Base-by-base conservation (phyloP, 2,113 vertebrate species). In the Thermophis baileyi region DNA sequence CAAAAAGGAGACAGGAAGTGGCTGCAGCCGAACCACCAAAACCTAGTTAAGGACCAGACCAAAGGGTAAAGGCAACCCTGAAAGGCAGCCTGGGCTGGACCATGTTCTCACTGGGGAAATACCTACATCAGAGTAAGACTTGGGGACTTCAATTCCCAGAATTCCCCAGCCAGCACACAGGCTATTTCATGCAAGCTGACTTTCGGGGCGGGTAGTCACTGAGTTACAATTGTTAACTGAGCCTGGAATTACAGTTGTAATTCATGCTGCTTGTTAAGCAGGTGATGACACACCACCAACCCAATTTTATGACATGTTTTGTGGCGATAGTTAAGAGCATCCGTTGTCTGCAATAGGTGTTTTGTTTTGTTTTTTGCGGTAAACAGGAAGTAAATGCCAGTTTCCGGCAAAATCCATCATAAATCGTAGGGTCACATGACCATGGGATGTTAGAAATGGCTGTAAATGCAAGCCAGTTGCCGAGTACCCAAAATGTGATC, bases 1-100 rank as follows among this genome's bases (percentile, higher is more conserved):
- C 40, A 0, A 3, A 4, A 11, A 35, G 0, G 0, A 0, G 27
- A 22, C 87, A 4, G 24, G 30, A 14, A 24, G 25, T 14, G 18
- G 2, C 18, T 2, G 4, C 16, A 20, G 24, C 12, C 16, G 69
- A 54, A 85, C 24, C 4, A 7, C 69, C 44, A 18, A 54, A 40
- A 89, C 18, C 2, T 35, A n/a, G 16, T 40, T 40, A 74, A 20
- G 1, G 86, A 49, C 11, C 18, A 51, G 49, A n/a, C 35, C 7
- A 44, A 81, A 44, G 35, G 6, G 18, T 20, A 22, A 81, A 74
- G n/a, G 0, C n/a, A 40, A 20, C 16, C 2, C 30, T 40, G 69
- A 40, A 74, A 81, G 3, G 35, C 35, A 44, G 7, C 18, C 18
- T 44, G 35, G 74, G 35, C 35, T 22, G 35, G 74, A 81, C 16